Evolutionary conservation across 2,113 vertebrate genomes (phyloP).

Genomic region (human): GRCh38 chr9:42959001-42959500

Average conservation of each 20-base stretch:
- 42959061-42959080: background rate
- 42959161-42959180: background rate
- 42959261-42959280: background rate
- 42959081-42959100: background rate
- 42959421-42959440: background rate
- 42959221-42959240: background rate
- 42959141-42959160: background rate
- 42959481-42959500: background rate
- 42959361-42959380: background rate
- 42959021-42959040: background rate
- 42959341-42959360: background rate
- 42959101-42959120: background rate
- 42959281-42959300: background rate
- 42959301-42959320: background rate
- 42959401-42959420: background rate
- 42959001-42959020: background rate
- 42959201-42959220: background rate
- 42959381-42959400: background rate
- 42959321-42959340: background rate
- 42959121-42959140: background rate
- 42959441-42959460: background rate
- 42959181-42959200: fast-evolving
- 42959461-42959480: background rate
- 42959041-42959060: background rate
- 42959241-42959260: background rate